Percentiles rank a stretch among this genome's conserved stretches.
These are phyloP conservation scores for Drosophila sulfurigaster DNA, from an alignment of 1,140 invertebrate genomes.

Conservation along the genomic window DNA sequence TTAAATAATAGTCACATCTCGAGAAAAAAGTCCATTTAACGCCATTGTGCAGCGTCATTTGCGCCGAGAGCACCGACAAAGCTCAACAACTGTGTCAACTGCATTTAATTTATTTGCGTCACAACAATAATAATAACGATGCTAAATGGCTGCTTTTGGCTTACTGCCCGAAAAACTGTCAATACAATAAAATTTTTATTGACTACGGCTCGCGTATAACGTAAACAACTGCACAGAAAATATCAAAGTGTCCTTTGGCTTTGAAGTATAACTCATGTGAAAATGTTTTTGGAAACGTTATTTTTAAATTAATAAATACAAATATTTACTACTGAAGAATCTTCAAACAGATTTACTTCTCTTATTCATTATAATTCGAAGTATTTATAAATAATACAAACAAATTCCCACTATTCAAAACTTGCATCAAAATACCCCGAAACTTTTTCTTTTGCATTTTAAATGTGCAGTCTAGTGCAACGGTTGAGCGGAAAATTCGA, in stretches of 20 bases:
- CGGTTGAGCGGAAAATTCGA: background rate
- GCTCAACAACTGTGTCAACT: conserved; percentile 44
- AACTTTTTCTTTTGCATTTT: background rate
- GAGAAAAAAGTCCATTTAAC: too few relatives aligned
- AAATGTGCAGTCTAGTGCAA: background rate
- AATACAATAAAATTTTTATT: conserved; percentile 68
- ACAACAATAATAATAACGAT: conserved; percentile 17
- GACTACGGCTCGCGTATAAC: conserved; percentile 3
- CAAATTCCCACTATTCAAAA: too few relatives aligned
- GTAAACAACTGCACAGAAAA: conserved; percentile 31
- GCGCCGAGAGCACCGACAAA: conserved; percentile 4
- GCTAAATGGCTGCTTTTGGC: conserved; percentile 48
- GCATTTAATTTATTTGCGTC: conserved; percentile 77
- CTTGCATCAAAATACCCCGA: background rate
- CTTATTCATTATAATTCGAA: too few relatives aligned
- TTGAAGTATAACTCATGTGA: too few relatives aligned
- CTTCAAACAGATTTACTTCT: too few relatives aligned
- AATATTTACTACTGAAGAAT: too few relatives aligned
- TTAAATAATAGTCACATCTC: too few relatives aligned
- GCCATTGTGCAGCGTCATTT: too few relatives aligned
- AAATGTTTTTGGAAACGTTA: too few relatives aligned
- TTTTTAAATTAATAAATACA: too few relatives aligned
- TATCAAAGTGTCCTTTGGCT: background rate
- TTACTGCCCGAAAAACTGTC: conserved; percentile 57
- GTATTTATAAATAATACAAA: too few relatives aligned